Percentiles rank a stretch among this genome's conserved stretches.
phyloP scores from a whole-genome alignment of 2,888 invertebrate genomes.

The Thelaira solivaga region DNA sequence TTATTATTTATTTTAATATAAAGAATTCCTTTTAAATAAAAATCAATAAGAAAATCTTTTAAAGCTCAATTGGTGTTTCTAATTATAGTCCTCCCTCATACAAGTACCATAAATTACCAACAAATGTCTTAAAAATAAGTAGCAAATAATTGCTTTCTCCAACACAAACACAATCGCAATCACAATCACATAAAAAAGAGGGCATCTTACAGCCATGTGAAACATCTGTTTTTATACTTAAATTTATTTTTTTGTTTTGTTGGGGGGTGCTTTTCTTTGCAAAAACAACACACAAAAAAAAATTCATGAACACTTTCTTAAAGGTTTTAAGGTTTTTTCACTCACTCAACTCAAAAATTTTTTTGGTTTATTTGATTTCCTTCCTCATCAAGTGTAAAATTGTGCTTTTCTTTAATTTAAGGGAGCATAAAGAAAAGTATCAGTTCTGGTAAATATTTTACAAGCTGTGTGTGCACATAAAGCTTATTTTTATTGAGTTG shows the following conservation, averaged over 20 bases:
- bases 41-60: too few relatives aligned
- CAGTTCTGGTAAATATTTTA: background rate
- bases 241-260: background rate
- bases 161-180: background rate
- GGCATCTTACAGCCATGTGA: constrained; percentile 16
- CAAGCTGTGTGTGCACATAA: constrained; percentile 68
- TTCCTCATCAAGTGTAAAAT: too few relatives aligned
- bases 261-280: background rate
- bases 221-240: constrained; percentile 53
- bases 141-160: background rate
- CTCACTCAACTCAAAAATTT: too few relatives aligned
- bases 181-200: constrained; percentile 1
- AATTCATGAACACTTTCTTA: background rate
- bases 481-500: constrained; percentile 76
- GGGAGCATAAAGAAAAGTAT: too few relatives aligned
- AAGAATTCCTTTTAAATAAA: too few relatives aligned
- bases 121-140: constrained; percentile 1
- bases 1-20: too few relatives aligned
- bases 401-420: too few relatives aligned
- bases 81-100: too few relatives aligned
- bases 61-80: too few relatives aligned
- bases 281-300: background rate
- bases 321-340: background rate
- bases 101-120: too few relatives aligned
- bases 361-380: too few relatives aligned